These are phyloP conservation scores for Rhabditophanes sp. DNA, from an alignment of 2,888 invertebrate species.

Conservation along the genomic window DNA sequence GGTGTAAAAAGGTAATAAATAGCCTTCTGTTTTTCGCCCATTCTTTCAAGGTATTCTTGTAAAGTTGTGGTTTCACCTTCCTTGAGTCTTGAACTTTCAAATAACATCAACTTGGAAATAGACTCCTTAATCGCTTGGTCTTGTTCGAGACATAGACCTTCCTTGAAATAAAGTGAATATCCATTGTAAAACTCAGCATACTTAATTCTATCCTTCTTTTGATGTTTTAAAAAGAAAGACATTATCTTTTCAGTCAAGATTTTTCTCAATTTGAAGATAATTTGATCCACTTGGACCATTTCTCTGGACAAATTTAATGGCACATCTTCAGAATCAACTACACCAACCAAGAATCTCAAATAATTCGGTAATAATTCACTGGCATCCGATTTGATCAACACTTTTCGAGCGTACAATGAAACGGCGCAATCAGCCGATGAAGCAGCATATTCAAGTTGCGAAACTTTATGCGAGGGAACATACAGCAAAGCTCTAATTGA, in stretches of 20 bases:
- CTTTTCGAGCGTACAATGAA: conserved; percentile 62
- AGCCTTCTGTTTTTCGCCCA: conserved; percentile 64
- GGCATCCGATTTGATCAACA: conserved; percentile 60
- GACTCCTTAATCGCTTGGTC: conserved; percentile 64
- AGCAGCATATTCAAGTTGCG: conserved; percentile 72
- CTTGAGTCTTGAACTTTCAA: conserved; percentile 64
- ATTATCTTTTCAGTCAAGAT: conserved; percentile 68
- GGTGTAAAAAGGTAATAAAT: conserved; percentile 86
- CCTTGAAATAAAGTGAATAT: conserved; percentile 79
- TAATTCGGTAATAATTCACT: conserved; percentile 53
- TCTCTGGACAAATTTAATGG: conserved; percentile 89
- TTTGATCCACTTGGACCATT: conserved; percentile 73
- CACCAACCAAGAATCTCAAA: conserved; percentile 83
- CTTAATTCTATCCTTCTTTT: conserved; percentile 64
- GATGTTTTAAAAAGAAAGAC: conserved; percentile 67
- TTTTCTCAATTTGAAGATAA: conserved; percentile 66
- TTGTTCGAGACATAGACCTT: conserved; percentile 73
- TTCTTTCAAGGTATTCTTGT: conserved; percentile 62
- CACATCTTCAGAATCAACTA: conserved; percentile 95
- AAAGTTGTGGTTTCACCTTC: conserved; percentile 51
- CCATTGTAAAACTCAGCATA: conserved; percentile 75
- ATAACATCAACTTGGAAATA: conserved; percentile 69
- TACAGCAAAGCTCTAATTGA: conserved; percentile 77
- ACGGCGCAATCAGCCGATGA: conserved; percentile 65
- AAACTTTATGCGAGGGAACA: conserved; percentile 77